Evolutionary conservation across 2,888 invertebrate species (phyloP).

Genomic region (Amaurobius ferox): DNA sequence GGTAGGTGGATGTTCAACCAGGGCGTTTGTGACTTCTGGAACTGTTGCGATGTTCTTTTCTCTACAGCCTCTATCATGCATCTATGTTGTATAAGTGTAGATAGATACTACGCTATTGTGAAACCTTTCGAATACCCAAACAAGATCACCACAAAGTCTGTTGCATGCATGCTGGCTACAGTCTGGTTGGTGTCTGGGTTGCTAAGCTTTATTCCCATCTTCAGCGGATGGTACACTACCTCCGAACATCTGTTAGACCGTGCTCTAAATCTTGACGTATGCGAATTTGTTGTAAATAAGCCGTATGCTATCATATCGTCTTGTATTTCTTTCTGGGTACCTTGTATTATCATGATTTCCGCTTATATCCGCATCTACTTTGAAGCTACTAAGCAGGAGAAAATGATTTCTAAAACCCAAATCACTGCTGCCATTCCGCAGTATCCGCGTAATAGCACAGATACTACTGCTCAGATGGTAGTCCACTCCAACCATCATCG

Average conservation of each 20-base stretch:
- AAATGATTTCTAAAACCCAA: slow-evolving; percentile 85
- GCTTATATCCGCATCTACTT: slow-evolving; percentile 92
- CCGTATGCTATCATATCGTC: slow-evolving; percentile 92
- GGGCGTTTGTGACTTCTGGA: slow-evolving; percentile 95
- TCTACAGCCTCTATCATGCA: slow-evolving; percentile 91
- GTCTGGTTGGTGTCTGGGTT: slow-evolving; percentile 95
- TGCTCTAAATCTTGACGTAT: slow-evolving; percentile 83
- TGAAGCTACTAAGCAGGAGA: slow-evolving; percentile 93
- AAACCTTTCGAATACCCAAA: slow-evolving; percentile 94
- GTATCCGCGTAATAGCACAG: slow-evolving; percentile 66
- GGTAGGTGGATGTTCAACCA: slow-evolving; percentile 92
- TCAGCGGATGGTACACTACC: slow-evolving; percentile 96
- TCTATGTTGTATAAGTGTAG: slow-evolving; percentile 95
- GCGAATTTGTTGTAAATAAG: slow-evolving; percentile 90
- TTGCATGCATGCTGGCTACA: slow-evolving; percentile 80
- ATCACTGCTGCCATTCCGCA: slow-evolving; percentile 75
- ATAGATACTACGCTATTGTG: slow-evolving; percentile 95
- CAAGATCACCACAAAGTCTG: slow-evolving; percentile 91
- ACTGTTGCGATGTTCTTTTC: slow-evolving; percentile 95
- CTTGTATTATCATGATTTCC: slow-evolving; percentile 94
- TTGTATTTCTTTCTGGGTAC: slow-evolving; percentile 96
- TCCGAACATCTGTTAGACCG: slow-evolving; percentile 81
- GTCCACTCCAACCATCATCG: slow-evolving; percentile 73
- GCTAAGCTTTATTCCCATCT: slow-evolving; percentile 95
- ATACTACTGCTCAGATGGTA: slow-evolving; percentile 67